Evolutionary conservation across 2,113 vertebrate species (phyloP).

Genomic region (Aegithalos caudatus): DNA sequence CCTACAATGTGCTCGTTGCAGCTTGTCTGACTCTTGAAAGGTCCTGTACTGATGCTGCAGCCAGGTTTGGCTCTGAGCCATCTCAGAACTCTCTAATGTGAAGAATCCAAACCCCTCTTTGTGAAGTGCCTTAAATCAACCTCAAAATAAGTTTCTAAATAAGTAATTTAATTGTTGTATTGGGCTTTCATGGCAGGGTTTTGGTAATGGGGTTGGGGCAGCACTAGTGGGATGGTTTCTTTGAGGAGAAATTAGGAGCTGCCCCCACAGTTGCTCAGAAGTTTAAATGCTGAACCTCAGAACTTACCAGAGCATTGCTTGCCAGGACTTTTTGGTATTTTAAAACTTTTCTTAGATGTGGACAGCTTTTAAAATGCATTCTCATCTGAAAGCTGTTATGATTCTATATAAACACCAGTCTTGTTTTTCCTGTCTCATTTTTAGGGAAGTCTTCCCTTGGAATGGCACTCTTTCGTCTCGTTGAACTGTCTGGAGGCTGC

Average conservation of each 20-base stretch:
- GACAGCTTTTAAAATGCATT: neutral
- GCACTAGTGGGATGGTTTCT: neutral
- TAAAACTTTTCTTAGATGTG: neutral
- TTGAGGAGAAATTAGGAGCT: neutral
- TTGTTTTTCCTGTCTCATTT: neutral
- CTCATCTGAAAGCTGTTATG: neutral
- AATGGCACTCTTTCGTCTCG: constrained; percentile 86
- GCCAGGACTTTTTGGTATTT: neutral
- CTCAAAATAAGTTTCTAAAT: neutral
- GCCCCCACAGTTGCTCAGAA: neutral
- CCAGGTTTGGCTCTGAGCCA: neutral
- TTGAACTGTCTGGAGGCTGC: constrained; percentile 87
- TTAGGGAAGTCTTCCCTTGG: constrained; percentile 91
- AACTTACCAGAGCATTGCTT: neutral
- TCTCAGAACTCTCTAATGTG: neutral
- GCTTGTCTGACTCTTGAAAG: neutral
- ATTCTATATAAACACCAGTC: neutral
- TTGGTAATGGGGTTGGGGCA: neutral
- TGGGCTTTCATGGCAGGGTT: neutral
- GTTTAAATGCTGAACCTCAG: neutral
- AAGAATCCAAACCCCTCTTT: neutral
- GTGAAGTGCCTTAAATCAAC: neutral
- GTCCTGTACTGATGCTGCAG: neutral
- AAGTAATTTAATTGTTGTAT: neutral
- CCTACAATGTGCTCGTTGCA: neutral